A percentile compares a stretch with the other conserved stretches of the same genome.
phyloP scores from a whole-genome alignment of 2,797 vertebrate genomes.

The Siniperca obscura region DNA sequence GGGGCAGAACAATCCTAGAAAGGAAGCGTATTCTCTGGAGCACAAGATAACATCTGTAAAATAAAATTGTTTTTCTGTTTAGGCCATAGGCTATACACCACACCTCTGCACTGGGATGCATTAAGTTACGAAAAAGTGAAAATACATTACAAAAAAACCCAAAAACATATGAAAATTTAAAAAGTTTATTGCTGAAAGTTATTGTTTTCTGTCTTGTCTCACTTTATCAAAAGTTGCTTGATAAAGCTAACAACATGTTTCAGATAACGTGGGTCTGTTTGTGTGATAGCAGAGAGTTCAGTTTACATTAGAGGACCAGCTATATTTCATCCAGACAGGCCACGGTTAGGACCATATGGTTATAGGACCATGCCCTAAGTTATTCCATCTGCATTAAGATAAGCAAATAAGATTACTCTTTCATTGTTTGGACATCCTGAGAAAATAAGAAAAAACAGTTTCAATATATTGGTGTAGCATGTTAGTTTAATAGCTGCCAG shows the following conservation, averaged over 20 bases:
- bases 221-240: background rate
- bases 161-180: background rate
- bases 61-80: constrained; percentile 23
- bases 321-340: constrained; percentile 39
- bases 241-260: background rate
- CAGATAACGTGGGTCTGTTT: constrained; percentile 26
- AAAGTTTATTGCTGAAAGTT: background rate
- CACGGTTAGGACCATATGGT: constrained; percentile 21
- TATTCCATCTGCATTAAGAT: constrained; percentile 51
- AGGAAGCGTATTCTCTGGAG: constrained; percentile 39
- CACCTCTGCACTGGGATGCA: constrained; percentile 18
- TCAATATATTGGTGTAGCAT: constrained; percentile 16
- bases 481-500: constrained; percentile 18
- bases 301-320: constrained; percentile 36
- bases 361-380: constrained; percentile 11
- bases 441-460: constrained; percentile 17
- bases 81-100: constrained; percentile 18
- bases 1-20: constrained; percentile 4
- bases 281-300: constrained; percentile 28
- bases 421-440: constrained; percentile 40
- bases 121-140: constrained; percentile 1
- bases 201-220: background rate
- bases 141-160: background rate
- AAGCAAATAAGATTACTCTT: constrained; percentile 32
- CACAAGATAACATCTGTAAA: constrained; percentile 50